A percentile compares a stretch with the other conserved stretches of the same genome.
Evolutionary conservation across 2,113 vertebrate species (phyloP).

Genomic region (Trogon surrucura): DNA sequence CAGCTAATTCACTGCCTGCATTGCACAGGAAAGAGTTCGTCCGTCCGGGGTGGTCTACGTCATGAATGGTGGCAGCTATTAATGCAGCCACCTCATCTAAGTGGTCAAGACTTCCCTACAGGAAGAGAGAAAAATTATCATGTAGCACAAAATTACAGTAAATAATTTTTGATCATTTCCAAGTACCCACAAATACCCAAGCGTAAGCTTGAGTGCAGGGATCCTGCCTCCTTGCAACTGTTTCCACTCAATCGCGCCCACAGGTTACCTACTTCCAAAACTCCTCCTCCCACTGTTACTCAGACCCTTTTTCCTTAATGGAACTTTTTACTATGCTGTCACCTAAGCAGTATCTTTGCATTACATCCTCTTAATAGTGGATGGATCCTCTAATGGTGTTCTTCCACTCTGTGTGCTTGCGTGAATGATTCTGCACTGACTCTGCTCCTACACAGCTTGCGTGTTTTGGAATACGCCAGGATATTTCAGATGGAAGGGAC

Average conservation of each 20-base stretch:
- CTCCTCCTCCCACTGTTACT: background rate
- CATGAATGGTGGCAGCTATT: constrained; percentile 94
- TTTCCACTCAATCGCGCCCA: background rate
- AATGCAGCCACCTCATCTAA: constrained; percentile 91
- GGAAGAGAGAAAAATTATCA: background rate
- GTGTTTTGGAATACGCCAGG: background rate
- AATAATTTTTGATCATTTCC: background rate
- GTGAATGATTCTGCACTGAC: background rate
- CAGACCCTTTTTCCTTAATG: background rate
- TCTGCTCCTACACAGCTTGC: background rate
- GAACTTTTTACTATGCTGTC: background rate
- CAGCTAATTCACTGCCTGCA: constrained; percentile 91
- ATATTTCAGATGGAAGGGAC: background rate
- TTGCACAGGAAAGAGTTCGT: constrained; percentile 98
- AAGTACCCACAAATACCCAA: background rate
- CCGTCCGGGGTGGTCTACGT: constrained; percentile 92
- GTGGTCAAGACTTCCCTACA: constrained; percentile 89
- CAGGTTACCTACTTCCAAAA: background rate
- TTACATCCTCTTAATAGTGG: background rate
- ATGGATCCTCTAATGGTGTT: background rate
- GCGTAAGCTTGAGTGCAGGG: background rate
- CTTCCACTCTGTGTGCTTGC: background rate
- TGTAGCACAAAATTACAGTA: background rate
- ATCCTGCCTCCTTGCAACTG: background rate
- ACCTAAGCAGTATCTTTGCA: background rate